phyloP scores from a whole-genome alignment of 2,797 vertebrate genomes.

The Phrynocephalus vlangalii region DNA sequence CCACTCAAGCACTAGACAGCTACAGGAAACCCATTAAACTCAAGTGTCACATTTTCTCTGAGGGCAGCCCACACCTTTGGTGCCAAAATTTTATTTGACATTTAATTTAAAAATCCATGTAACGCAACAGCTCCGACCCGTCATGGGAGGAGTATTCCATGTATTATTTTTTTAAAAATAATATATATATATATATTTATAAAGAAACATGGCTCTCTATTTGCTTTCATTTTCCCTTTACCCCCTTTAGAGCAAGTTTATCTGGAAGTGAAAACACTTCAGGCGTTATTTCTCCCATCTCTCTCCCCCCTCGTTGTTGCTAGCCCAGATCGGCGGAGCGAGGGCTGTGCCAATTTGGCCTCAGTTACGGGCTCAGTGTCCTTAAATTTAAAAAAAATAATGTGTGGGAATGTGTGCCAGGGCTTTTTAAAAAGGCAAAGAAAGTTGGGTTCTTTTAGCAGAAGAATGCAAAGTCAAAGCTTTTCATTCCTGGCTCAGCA shows the following conservation, averaged over 20 bases:
- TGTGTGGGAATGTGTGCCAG: neutral
- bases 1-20: conserved; percentile 54
- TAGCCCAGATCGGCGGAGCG: conserved; percentile 52
- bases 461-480: conserved; percentile 39
- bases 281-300: conserved; percentile 1
- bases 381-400: conserved; percentile 59
- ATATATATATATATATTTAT: neutral
- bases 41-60: conserved; percentile 73
- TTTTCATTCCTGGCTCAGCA: conserved; percentile 32
- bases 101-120: conserved; percentile 69
- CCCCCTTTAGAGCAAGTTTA: conserved; percentile 45
- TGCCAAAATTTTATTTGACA: conserved; percentile 71
- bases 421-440: neutral
- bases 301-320: neutral
- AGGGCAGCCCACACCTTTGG: conserved; percentile 57
- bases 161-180: too few species aligned
- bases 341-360: conserved; percentile 48
- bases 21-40: conserved; percentile 49
- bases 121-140: conserved; percentile 61
- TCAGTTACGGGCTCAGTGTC: conserved; percentile 17
- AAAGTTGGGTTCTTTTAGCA: conserved; percentile 12
- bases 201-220: conserved; percentile 44
- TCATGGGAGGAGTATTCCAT: conserved; percentile 38
- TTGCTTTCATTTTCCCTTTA: conserved; percentile 68
- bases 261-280: conserved; percentile 44